Evolutionary conservation across 2,113 vertebrate genomes (phyloP).

Genomic region (Gymnarchus niloticus): DNA sequence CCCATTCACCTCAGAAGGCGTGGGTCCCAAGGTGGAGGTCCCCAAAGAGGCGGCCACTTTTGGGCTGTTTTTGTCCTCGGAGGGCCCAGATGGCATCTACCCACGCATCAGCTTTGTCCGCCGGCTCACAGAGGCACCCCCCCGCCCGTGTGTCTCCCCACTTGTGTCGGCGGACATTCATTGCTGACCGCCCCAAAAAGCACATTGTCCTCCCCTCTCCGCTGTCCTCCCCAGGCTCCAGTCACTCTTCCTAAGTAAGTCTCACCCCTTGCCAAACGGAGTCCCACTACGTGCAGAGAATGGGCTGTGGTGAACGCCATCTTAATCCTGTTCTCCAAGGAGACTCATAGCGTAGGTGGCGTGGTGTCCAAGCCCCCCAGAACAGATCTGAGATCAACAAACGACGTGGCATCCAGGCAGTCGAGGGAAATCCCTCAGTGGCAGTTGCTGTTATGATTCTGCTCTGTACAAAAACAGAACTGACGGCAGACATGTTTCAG

Average conservation of each 20-base stretch:
- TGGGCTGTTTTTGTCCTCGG: slow-evolving; percentile 59
- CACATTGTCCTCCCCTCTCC: slow-evolving; percentile 26
- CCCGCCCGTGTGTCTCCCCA: slow-evolving; percentile 55
- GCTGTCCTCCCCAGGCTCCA: slow-evolving; percentile 28
- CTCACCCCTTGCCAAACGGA: background rate
- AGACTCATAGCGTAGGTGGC: background rate
- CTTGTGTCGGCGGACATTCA: slow-evolving; percentile 57
- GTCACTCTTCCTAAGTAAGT: slow-evolving; percentile 34
- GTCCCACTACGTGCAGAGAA: background rate
- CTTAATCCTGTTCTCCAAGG: background rate
- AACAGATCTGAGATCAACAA: background rate
- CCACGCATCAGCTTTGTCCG: slow-evolving; percentile 86
- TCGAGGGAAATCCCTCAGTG: background rate
- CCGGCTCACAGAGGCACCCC: slow-evolving; percentile 53
- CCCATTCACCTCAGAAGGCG: slow-evolving; percentile 75
- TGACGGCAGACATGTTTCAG: no score
- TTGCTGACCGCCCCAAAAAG: slow-evolving; percentile 51
- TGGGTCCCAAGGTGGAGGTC: slow-evolving; percentile 50
- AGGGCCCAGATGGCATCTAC: slow-evolving; percentile 80
- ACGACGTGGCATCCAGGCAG: background rate
- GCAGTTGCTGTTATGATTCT: no score
- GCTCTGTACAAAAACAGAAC: no score
- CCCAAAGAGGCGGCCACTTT: slow-evolving; percentile 48
- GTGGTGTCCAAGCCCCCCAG: background rate
- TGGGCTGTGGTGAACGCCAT: background rate